Percentiles rank a stretch among this genome's conserved stretches.
These are phyloP conservation scores for Mastomys coucha DNA, from an alignment of 2,113 vertebrate genomes.

Conservation along the genomic window DNA sequence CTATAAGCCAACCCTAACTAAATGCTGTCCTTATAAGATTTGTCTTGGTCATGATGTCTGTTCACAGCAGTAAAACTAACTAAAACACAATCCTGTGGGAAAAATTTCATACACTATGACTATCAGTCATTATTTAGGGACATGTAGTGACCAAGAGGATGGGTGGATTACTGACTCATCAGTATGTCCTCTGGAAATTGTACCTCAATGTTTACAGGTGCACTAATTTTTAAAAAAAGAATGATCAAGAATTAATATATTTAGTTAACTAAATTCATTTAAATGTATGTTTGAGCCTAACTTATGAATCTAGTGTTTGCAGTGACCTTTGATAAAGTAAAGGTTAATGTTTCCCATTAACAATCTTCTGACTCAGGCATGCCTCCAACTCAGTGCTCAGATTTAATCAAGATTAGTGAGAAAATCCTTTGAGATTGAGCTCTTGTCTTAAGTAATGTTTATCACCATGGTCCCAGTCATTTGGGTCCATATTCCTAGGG, in stretches of 20 bases:
- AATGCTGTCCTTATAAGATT: too few relatives aligned
- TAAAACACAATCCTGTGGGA: neutral
- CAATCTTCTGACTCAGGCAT: neutral
- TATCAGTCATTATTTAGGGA: neutral
- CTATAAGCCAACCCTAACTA: too few relatives aligned
- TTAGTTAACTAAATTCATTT: neutral
- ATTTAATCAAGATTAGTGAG: neutral
- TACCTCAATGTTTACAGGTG: neutral
- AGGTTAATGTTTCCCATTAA: neutral
- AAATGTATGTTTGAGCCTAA: neutral
- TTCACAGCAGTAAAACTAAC: too few relatives aligned
- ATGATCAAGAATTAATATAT: neutral
- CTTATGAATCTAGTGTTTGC: neutral
- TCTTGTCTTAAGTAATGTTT: neutral
- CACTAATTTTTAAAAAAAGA: neutral
- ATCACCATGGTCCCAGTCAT: neutral
- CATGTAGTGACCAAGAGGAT: neutral
- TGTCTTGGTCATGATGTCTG: too few relatives aligned
- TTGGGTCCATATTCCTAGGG: neutral
- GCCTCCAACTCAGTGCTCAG: neutral
- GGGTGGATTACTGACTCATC: neutral
- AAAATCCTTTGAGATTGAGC: neutral
- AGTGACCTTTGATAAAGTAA: neutral
- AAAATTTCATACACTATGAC: neutral
- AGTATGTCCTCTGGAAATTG: neutral